phyloP scores from a whole-genome alignment of 2,113 vertebrate species.

The Ceyx melanurus region DNA sequence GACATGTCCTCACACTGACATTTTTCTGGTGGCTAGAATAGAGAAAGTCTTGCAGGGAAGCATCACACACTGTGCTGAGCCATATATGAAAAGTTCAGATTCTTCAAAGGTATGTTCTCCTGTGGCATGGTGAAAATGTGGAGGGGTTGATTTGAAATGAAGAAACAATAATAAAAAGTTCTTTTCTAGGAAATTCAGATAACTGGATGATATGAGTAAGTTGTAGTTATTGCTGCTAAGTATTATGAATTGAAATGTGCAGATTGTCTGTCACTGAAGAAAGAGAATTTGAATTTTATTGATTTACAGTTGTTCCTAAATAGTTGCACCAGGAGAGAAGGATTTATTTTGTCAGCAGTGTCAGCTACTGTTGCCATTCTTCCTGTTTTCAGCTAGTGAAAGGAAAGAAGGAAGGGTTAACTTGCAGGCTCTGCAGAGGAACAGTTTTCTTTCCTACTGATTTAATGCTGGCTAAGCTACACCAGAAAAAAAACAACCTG shows the following conservation, averaged over 20 bases:
- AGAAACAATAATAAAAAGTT: neutral
- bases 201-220: neutral
- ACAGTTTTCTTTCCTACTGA: neutral
- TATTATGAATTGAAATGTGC: neutral
- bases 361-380: neutral
- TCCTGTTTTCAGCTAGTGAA: neutral
- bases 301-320: neutral
- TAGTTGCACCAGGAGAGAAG: neutral
- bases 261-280: neutral
- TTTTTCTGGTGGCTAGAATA: slow-evolving; percentile 95
- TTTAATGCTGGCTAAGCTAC: neutral
- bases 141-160: neutral
- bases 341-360: neutral
- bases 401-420: neutral
- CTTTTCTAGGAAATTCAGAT: neutral
- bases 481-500: neutral
- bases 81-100: slow-evolving; percentile 97
- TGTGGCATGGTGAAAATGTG: neutral
- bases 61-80: slow-evolving; percentile 93
- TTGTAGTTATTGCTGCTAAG: neutral
- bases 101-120: slow-evolving; percentile 88
- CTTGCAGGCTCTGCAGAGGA: neutral
- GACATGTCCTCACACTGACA: slow-evolving; percentile 93
- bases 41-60: slow-evolving; percentile 98
- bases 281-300: neutral